These are phyloP conservation scores for Sceloporus tristichus DNA, from an alignment of 2,113 vertebrate genomes.

Conservation along the genomic window DNA sequence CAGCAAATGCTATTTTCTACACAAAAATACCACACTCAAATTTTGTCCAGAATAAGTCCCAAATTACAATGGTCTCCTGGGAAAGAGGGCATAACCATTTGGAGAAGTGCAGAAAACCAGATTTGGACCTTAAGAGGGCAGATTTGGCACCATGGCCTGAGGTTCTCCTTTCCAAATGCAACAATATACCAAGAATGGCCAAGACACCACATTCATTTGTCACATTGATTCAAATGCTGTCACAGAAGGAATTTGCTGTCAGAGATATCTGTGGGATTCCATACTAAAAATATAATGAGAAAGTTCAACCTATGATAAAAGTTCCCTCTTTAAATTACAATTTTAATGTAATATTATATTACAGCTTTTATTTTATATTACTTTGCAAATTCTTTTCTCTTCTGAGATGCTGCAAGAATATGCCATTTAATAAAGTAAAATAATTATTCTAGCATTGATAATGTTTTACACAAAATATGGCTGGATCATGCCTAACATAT, in stretches of 20 bases:
- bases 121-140: too few relatives aligned
- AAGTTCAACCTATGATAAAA: neutral
- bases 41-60: too few relatives aligned
- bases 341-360: neutral
- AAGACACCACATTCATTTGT: neutral
- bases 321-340: neutral
- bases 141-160: too few relatives aligned
- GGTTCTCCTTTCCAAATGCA: too few relatives aligned
- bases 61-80: too few relatives aligned
- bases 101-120: too few relatives aligned
- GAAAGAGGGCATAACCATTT: too few relatives aligned
- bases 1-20: too few relatives aligned
- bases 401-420: neutral
- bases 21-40: too few relatives aligned
- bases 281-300: neutral
- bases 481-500: neutral
- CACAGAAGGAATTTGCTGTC: neutral
- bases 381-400: neutral
- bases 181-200: neutral
- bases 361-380: neutral
- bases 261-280: neutral
- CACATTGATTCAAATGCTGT: neutral
- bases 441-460: neutral
- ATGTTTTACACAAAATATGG: neutral
- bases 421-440: neutral